Percentiles rank a stretch among this genome's conserved stretches.
phyloP scores from a whole-genome alignment of 2,113 vertebrate genomes.

The Microtus pennsylvanicus region DNA sequence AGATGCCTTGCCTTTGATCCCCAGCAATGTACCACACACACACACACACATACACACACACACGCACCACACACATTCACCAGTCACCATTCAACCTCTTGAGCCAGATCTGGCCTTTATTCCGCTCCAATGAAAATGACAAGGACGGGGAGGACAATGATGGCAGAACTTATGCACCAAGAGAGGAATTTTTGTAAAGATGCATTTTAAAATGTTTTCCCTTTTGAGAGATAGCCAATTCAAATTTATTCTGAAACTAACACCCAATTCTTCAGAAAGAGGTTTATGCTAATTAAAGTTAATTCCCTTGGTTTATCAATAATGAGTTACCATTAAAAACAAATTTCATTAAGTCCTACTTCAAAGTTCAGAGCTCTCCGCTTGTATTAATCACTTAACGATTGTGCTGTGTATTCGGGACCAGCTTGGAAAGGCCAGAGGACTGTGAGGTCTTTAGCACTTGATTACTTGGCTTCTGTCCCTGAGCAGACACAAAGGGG shows the following conservation, averaged over 20 bases:
- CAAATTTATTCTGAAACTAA: conserved; percentile 43
- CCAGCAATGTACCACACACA: background rate
- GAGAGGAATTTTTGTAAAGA: conserved; percentile 19
- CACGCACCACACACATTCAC: background rate
- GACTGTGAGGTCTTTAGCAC: background rate
- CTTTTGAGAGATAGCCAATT: conserved; percentile 1
- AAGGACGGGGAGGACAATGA: background rate
- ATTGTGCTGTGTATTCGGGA: background rate
- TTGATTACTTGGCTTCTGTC: conserved; percentile 10
- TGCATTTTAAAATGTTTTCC: conserved; percentile 9
- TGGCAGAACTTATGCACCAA: conserved; percentile 11
- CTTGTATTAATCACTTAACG: conserved; percentile 44
- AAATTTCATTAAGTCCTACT: conserved; percentile 63
- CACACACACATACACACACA: background rate
- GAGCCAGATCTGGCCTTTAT: conserved; percentile 13
- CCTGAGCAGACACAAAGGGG: background rate
- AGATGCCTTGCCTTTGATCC: background rate
- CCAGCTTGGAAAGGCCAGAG: conserved; percentile 18
- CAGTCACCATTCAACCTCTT: background rate
- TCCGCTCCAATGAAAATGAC: background rate
- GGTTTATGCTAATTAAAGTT: conserved; percentile 39
- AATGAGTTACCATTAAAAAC: conserved; percentile 64
- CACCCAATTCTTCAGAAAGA: conserved; percentile 58
- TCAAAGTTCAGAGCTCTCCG: conserved; percentile 55
- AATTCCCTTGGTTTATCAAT: conserved; percentile 62